phyloP scores from a whole-genome alignment of 2,113 vertebrate genomes.

The Petromus typicus region DNA sequence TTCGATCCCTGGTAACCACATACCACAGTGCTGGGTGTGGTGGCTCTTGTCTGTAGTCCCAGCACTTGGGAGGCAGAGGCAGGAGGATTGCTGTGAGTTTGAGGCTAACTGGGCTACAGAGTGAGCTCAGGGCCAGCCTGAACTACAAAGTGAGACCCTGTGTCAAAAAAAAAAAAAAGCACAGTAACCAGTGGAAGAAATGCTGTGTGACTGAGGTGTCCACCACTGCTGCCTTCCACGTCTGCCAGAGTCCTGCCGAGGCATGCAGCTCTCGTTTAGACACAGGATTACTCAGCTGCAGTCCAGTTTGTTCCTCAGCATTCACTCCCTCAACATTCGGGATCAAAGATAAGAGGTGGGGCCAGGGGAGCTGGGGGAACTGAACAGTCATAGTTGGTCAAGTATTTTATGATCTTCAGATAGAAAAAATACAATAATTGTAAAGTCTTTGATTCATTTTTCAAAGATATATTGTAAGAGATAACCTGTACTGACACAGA shows the following conservation, averaged over 20 bases:
- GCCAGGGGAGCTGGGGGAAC: background rate
- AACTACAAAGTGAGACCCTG: no score
- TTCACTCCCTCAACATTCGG: background rate
- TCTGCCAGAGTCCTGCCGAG: background rate
- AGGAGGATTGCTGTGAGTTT: no score
- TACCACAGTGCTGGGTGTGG: no score
- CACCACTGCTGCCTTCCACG: background rate
- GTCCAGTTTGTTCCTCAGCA: background rate
- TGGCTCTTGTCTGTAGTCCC: no score
- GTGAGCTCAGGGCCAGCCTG: no score
- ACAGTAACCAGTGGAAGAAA: constrained; percentile 6
- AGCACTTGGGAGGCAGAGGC: no score
- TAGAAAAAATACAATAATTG: constrained; percentile 11
- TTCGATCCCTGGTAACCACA: no score
- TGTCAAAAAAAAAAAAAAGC: no score
- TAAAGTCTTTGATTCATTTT: constrained; percentile 53
- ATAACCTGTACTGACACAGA: constrained; percentile 46
- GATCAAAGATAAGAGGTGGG: background rate
- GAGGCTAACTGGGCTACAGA: no score
- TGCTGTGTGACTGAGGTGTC: background rate
- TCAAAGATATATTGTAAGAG: constrained; percentile 21
- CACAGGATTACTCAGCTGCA: background rate
- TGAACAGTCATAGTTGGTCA: background rate
- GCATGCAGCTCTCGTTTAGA: background rate
- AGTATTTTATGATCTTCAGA: background rate